Evolutionary conservation across 1,140 invertebrate species (phyloP), one percentile per base, ranked within the genome.

Genomic region (Cardiocondyla obscurior): DNA sequence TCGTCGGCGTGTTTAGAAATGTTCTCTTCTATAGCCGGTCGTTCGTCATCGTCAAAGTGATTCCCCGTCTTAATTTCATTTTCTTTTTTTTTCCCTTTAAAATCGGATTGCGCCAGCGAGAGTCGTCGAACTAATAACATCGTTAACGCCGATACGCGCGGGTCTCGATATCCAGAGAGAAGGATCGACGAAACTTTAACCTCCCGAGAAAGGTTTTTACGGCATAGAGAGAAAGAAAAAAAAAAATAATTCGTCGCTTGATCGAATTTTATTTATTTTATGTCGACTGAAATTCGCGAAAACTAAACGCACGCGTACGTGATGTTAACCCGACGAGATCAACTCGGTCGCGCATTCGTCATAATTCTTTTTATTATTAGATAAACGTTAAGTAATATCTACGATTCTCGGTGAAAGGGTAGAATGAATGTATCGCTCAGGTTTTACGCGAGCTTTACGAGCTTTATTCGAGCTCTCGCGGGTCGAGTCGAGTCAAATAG

Each of bases 41-140:
- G 44, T 79, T 55, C 74, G 62, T 79, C 62, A 67, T 79, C 62
- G 74, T 77, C 60, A 39, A 53, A 39, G 22, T 44, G 62, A 67
- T 67, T 79, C 74, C 69, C 44, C 16, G 22, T 1, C n/a, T 79
- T 79, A 53, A 79, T 67, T 67, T 25, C 6, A 10, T 69, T 79
- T n/a, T n/a, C n/a, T n/a, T n/a, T n/a, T n/a, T n/a, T n/a, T n/a
- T n/a, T n/a, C n/a, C n/a, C n/a, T n/a, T 42, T 55, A 39, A 16
- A 79, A 53, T 69, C 39, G 4, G 8, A 53, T 67, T 33, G 46
- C 33, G 12, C 19, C 28, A 57, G 64, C 36, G 55, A 53, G 22
- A 69, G 25, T 39, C 62, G 12, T 28, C 25, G 10, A 44, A 33
- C 14, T 65, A 77, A 77, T 53, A 65, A 64, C 36, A 64, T 64